A percentile compares a stretch with the other conserved stretches of the same genome.
These are phyloP conservation scores for Triops cancriformis DNA, from an alignment of 1,140 invertebrate genomes.

Conservation along the genomic window DNA sequence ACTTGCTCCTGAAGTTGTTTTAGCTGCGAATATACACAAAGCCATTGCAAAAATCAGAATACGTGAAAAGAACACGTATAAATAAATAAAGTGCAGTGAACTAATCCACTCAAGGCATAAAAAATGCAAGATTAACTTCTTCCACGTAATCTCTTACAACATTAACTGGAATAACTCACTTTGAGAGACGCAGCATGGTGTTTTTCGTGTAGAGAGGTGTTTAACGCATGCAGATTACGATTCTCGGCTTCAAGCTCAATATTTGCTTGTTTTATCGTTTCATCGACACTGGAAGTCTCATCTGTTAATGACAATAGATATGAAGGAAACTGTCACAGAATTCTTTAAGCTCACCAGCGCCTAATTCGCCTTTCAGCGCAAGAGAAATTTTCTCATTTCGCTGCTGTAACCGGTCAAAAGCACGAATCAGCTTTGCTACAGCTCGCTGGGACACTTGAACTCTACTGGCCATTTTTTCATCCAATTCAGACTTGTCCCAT, in stretches of 20 bases:
- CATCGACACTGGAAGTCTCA: conserved; percentile 62
- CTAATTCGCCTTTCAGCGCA: conserved; percentile 72
- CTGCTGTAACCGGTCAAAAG: conserved; percentile 88
- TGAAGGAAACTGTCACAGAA: background rate
- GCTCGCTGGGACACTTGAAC: conserved; percentile 86
- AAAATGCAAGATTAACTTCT: background rate
- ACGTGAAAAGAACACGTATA: background rate
- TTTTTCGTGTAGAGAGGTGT: conserved; percentile 85
- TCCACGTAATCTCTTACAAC: background rate
- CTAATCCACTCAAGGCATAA: conserved; percentile 22
- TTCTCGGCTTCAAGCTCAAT: conserved; percentile 84
- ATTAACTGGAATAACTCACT: conserved; percentile 39
- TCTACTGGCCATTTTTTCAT: conserved; percentile 87
- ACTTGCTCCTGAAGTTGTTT: conserved; percentile 84
- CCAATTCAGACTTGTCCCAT: conserved; percentile 95
- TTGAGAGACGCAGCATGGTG: conserved; percentile 86
- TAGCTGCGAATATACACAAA: conserved; percentile 46
- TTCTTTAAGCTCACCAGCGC: conserved; percentile 46
- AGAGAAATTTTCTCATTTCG: conserved; percentile 84
- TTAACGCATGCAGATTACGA: conserved; percentile 78
- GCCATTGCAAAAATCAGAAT: conserved; percentile 14
- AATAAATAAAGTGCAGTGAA: conserved; percentile 28
- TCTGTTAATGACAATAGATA: conserved; percentile 39
- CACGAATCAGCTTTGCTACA: conserved; percentile 91
- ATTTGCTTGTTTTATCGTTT: conserved; percentile 70